Conservation (phyloP, 2,797 vertebrate species). For the Bradypus variegatus region DNA sequence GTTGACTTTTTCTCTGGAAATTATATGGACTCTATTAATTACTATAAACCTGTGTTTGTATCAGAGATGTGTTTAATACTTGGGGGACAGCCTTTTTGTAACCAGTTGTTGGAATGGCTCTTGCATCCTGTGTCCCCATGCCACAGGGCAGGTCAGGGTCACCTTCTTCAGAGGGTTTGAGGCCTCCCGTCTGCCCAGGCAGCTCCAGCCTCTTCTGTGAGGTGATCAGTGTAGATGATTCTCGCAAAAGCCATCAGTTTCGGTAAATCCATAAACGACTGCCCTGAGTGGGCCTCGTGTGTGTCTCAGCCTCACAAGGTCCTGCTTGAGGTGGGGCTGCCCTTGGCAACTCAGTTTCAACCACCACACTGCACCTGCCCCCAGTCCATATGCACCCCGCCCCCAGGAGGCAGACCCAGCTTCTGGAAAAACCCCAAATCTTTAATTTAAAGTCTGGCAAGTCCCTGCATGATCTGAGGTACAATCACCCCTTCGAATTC, state of each 20-base stretch:
- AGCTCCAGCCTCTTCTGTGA: conserved; percentile 75
- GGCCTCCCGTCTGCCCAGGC: conserved; percentile 67
- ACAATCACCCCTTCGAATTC: too few species aligned
- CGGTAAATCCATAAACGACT: conserved; percentile 95
- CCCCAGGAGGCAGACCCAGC: background rate
- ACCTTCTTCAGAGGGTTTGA: conserved; percentile 75
- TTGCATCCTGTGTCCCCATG: conserved; percentile 67
- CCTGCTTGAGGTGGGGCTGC: background rate
- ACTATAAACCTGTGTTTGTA: conserved; percentile 94
- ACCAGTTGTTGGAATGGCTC: conserved; percentile 72
- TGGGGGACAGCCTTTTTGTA: conserved; percentile 67
- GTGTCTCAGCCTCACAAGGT: background rate
- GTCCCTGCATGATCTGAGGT: too few species aligned
- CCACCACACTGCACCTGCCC: too few species aligned
- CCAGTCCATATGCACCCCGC: too few species aligned
- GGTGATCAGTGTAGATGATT: conserved; percentile 83
- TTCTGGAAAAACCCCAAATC: conserved; percentile 47
- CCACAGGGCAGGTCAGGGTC: conserved; percentile 73
- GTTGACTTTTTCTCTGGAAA: conserved; percentile 80
- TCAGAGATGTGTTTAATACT: conserved; percentile 84
- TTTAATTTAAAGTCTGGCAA: too few species aligned
- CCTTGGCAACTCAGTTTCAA: background rate
- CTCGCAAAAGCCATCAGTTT: conserved; percentile 88
- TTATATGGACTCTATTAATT: conserved; percentile 89
- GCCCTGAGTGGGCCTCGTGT: conserved; percentile 76